These are phyloP conservation scores for Ptychobarbus kaznakovi DNA, from an alignment of 2,797 vertebrate species.

Conservation along the genomic window DNA sequence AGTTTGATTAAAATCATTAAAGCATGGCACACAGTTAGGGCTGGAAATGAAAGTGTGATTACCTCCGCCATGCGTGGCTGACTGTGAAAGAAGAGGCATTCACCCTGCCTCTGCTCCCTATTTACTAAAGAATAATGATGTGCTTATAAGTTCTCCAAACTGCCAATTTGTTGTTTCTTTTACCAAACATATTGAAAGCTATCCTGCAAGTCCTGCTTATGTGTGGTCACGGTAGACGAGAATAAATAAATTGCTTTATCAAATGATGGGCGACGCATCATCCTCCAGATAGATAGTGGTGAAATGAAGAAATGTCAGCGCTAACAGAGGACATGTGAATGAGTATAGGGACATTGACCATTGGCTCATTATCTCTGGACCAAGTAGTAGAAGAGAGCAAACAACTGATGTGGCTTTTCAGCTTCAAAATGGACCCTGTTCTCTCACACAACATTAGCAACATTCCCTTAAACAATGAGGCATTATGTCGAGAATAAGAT, in stretches of 20 bases:
- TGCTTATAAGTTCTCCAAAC: slow-evolving; percentile 55
- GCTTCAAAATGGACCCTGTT: not conserved
- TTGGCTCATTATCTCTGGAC: slow-evolving; percentile 18
- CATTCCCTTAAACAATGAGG: slow-evolving; percentile 14
- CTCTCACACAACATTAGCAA: not conserved
- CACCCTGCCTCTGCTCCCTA: slow-evolving; percentile 37
- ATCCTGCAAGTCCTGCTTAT: slow-evolving; percentile 22
- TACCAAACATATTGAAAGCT: slow-evolving; percentile 47
- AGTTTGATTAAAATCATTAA: slow-evolving; percentile 75
- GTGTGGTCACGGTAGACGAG: not conserved
- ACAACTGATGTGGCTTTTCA: not conserved
- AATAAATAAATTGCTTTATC: slow-evolving; percentile 26
- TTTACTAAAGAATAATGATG: slow-evolving; percentile 61
- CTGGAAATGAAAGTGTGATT: slow-evolving; percentile 73
- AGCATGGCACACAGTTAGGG: slow-evolving; percentile 68
- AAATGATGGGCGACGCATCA: slow-evolving; percentile 10
- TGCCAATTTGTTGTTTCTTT: slow-evolving; percentile 58
- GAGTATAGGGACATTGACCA: not conserved
- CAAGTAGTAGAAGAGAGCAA: not conserved
- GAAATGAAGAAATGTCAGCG: not conserved
- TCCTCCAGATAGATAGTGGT: not conserved
- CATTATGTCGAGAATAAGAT: slow-evolving; percentile 12
- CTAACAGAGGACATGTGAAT: slow-evolving; percentile 1
- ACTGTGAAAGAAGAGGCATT: slow-evolving; percentile 56
- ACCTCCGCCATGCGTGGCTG: slow-evolving; percentile 68